Conservation (phyloP, 2,888 invertebrate genomes). For the Vanessa cardui region DNA sequence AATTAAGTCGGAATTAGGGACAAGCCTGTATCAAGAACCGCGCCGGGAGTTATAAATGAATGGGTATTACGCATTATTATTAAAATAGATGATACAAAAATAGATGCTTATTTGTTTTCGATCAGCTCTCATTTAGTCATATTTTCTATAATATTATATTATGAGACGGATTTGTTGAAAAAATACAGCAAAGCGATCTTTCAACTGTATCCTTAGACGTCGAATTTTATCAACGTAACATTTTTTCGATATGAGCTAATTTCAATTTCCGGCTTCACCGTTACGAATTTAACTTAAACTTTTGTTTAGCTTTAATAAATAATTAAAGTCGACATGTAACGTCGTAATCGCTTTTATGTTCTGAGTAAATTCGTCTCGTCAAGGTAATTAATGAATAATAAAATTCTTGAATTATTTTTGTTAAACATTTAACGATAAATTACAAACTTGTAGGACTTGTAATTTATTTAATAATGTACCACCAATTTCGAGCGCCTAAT, state of each 20-base stretch:
- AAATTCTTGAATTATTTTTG: background rate
- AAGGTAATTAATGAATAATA: background rate
- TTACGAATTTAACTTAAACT: slow-evolving; percentile 6
- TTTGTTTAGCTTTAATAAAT: background rate
- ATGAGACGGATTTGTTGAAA: background rate
- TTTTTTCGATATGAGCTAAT: slow-evolving; percentile 21
- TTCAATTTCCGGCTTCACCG: slow-evolving; percentile 18
- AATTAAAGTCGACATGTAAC: background rate
- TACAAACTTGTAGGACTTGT: background rate
- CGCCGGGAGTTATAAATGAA: slow-evolving; percentile 80
- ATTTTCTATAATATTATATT: background rate
- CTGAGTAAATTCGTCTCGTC: background rate
- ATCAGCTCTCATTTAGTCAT: background rate
- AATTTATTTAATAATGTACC: slow-evolving; percentile 13
- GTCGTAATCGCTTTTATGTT: slow-evolving; percentile 7
- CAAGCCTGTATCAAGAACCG: slow-evolving; percentile 80
- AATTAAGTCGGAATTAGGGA: slow-evolving; percentile 82
- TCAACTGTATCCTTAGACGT: slow-evolving; percentile 12
- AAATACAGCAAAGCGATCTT: background rate
- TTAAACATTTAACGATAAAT: background rate
- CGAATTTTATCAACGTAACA: slow-evolving; percentile 18
- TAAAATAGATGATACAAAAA: slow-evolving; percentile 49
- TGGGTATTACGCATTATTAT: slow-evolving; percentile 75
- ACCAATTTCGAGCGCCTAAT: slow-evolving; percentile 21
- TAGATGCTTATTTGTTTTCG: slow-evolving; percentile 3